These are phyloP conservation scores for Aldabrachelys gigantea DNA, from an alignment of 2,113 vertebrate genomes.

Conservation along the genomic window DNA sequence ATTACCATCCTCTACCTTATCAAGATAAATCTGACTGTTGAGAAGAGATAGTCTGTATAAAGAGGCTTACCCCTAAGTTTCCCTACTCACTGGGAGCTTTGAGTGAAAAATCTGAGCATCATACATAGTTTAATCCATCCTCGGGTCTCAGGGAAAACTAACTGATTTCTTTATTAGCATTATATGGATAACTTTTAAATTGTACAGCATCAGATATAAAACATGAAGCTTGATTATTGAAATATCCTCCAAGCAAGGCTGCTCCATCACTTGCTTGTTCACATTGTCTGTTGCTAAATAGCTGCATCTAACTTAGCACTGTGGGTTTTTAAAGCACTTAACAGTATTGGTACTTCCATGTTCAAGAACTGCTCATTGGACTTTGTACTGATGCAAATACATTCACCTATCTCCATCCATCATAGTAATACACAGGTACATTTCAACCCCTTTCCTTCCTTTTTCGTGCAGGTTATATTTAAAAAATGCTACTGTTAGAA, in stretches of 20 bases:
- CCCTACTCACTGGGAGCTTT: not conserved
- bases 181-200: not conserved
- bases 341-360: not conserved
- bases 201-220: not conserved
- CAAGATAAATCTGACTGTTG: not conserved
- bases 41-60: not conserved
- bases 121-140: too few species aligned
- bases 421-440: not conserved
- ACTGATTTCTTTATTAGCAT: not conserved
- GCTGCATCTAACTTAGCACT: not conserved
- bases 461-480: not conserved
- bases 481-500: not conserved
- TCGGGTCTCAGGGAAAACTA: not conserved
- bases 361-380: not conserved
- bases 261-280: not conserved
- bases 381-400: rapidly evolving
- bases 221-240: not conserved
- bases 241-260: not conserved
- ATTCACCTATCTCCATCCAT: not conserved
- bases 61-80: rapidly evolving
- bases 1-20: not conserved
- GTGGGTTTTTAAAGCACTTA: not conserved
- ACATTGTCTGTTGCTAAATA: not conserved
- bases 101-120: not conserved
- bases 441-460: not conserved